Conservation (phyloP, 2,113 vertebrate species). For the Sphaerodactylus townsendi region DNA sequence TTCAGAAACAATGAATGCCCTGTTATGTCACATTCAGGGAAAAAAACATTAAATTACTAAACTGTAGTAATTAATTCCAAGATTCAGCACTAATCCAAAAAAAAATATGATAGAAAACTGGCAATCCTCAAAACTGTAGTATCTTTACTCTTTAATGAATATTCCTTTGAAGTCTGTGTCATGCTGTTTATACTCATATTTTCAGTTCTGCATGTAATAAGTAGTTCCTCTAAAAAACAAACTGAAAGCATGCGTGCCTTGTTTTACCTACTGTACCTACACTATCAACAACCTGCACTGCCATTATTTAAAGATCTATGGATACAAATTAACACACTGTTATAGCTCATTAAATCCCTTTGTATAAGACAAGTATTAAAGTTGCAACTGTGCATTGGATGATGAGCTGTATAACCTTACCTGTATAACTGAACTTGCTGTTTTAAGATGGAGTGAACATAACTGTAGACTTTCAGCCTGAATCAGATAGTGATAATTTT, state of each 20-base stretch:
- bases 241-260: not conserved
- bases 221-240: slow-evolving; percentile 22
- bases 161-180: not conserved
- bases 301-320: slow-evolving; percentile 16
- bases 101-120: not conserved
- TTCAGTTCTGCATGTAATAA: not conserved
- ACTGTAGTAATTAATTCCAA: not conserved
- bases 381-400: not conserved
- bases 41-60: not conserved
- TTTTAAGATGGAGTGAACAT: slow-evolving; percentile 27
- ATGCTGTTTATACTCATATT: slow-evolving; percentile 17
- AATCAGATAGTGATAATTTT: slow-evolving; percentile 44
- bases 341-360: not conserved
- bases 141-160: not conserved
- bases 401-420: not conserved
- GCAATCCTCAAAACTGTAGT: not conserved
- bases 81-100: not conserved
- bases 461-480: slow-evolving; percentile 42
- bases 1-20: not conserved
- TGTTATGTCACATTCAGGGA: not conserved
- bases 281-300: not conserved
- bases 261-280: not conserved
- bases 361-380: not conserved
- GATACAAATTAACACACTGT: not conserved
- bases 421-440: not conserved